Base-by-base conservation (phyloP, 2,113 vertebrate genomes). In the Solea solea region DNA sequence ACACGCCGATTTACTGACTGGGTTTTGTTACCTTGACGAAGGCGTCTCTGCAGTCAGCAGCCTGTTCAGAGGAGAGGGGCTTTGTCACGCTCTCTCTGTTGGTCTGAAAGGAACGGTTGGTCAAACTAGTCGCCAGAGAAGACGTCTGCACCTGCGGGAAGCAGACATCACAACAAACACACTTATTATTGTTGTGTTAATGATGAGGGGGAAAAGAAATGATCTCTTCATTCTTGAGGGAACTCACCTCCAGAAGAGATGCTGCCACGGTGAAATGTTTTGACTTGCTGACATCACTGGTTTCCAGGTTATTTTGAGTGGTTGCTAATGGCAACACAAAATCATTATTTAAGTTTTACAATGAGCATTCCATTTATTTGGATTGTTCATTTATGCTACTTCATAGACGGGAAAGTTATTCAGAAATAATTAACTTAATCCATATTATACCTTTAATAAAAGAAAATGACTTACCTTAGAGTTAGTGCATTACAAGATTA, bases 11-110 rank as follows among this genome's bases (percentile, higher is more conserved):
- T 76, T 74, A 40, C 42, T 8, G 8, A 0, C 25, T 49, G 3
- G 0, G 14, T 11, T 40, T 57, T 2, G 2, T 60, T 86, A 99
- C 97, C 97, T 99, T 99, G 80, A 95, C 95, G 41, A 98, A 94
- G 52, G 96, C 97, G 5, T 99, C 96, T 81, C 95, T 95, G 51
- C 94, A 94, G 82, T 95, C 94, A 0, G 91, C 81, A 3, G 97
- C 96, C 90, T 98, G 96, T 15, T 80, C 45, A 2, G 90, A 39
- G 46, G 90, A 97, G 68, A 98, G 90, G 15, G 95, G 94, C 66
- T 93, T 97, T 62, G 90, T 94, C 62, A 99, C 94, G 0, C 78
- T 88, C 69, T 98, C 97, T 72, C 94, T 94, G 10, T 93, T 95
- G 75, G 96, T 91, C 76, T 91, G 86, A 63, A 98, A 95, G 57